Evolutionary conservation across 2,113 vertebrate genomes (phyloP), one percentile per base, ranked within the genome.

Genomic region (Alligator mississippiensis): DNA sequence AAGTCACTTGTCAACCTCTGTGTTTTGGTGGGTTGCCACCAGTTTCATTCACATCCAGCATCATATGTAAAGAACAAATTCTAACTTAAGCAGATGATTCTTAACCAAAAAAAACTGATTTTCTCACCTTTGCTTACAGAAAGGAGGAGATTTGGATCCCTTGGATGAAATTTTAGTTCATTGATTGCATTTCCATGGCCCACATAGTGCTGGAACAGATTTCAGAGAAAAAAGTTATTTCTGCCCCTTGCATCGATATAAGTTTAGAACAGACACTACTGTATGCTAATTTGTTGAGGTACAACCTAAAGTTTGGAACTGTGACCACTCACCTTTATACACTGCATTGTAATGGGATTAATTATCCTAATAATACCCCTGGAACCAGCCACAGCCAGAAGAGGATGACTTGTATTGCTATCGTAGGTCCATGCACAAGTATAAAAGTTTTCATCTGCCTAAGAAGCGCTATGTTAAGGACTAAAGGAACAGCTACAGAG

Each of bases 371-470:
- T 99, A 97, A 99, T 99, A 81, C 99, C 99, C 28, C 99, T 98
- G 58, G 99, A 99, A 21, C 99, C 99, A 75, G 99, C 99, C 28
- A 99, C 99, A 63, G 99, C 99, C 86, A 99, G 94, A 79, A 99
- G 97, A 14, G 99, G 99, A 90, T 99, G 99, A 96, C 99, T 99
- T 57, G 99, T 99, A 98, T 98, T 99, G 96, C 98, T 99, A 97
- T 99, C 99, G 0, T 99, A 99, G 4, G 99, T 99, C 99, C 99
- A 99, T 0, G 99, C 99, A 83, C 99, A 99, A 72, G 99, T 99
- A 72, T 99, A 99, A 96, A 99, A 99, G 96, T 99, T 99, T 96
- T 99, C 99, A 95, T 99, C 99, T 78, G 99, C 99, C 99, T 99
- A 95, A 27, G 77, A 22, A 17, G 77, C 24, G 24, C 58, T 27